Evolutionary conservation across 2,797 vertebrate genomes (phyloP), one percentile per base, ranked within the genome.

Genomic region (Harpagifer antarcticus): DNA sequence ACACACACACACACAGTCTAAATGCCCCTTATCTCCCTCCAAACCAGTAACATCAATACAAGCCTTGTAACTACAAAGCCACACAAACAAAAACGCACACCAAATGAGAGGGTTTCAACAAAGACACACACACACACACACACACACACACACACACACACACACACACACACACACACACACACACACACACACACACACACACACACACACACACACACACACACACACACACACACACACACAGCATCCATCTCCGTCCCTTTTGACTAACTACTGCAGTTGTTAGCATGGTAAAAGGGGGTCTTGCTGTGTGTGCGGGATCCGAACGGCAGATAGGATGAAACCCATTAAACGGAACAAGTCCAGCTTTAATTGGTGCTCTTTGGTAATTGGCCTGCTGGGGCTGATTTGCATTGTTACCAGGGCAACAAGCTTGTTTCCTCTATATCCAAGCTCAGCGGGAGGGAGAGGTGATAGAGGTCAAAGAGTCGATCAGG

Each of bases 351-450:
- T 85, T 88, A 88, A 85, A 80, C 19, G 11, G 58, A 88, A 68
- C 75, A 78, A 68, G 79, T 88, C 76, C 40, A 1, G 47, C 70
- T 88, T 85, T 92, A 91, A 92, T 92, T 89, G 84, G 78, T 59
- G 72, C 78, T 83, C 76, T 84, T 87, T 90, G 72, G 70, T 92
- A 91, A 92, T 89, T 90, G 85, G 86, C 74, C 90, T 54, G 31
- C 59, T 23, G 85, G 81, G 89, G 74, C 48, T 6, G 23, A 80
- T 92, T 88, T 90, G 69, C 79, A 76, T 87, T 81, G 90, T 92
- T 92, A 85, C 91, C 88, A 78, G 16, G 76, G 91, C 82, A 88
- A 90, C 89, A 69, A 52, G 84, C 72, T 67, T 74, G 62, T 84
- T 82, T 82, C 64, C 8, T 64, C 13, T 65, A 79, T 68, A 80